A percentile compares a stretch with the other conserved stretches of the same genome.
These are phyloP conservation scores for Rhabdornis inornatus DNA, from an alignment of 2,113 vertebrate genomes.

Conservation along the genomic window DNA sequence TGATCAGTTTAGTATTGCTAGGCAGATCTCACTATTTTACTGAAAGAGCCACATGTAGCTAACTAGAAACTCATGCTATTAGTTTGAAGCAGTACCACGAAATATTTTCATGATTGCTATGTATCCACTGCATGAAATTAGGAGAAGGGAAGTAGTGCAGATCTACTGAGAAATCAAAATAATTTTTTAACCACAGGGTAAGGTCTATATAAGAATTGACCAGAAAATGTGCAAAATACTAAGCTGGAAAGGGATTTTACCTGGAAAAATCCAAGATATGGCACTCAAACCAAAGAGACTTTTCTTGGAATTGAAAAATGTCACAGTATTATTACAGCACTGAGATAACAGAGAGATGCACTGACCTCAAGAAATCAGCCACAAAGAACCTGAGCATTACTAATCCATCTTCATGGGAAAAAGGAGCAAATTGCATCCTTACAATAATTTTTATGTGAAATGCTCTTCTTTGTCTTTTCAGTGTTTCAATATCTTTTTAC, in stretches of 20 bases:
- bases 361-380: not conserved
- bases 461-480: not conserved
- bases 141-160: not conserved
- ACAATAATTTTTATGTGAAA: not conserved
- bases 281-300: not conserved
- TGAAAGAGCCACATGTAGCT: not conserved
- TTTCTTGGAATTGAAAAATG: not conserved
- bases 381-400: not conserved
- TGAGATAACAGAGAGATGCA: not conserved
- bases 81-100: not conserved
- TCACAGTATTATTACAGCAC: not conserved
- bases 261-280: not conserved
- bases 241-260: not conserved
- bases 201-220: not conserved
- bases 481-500: not conserved
- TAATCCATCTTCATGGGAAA: not conserved
- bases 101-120: not conserved
- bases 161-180: not conserved
- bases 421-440: not conserved
- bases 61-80: not conserved
- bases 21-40: not conserved
- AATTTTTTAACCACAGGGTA: not conserved
- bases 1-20: not conserved
- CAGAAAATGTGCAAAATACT: not conserved
- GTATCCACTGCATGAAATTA: not conserved